Conservation (phyloP, 1,140 invertebrate genomes). For the Hyles vespertilio region DNA sequence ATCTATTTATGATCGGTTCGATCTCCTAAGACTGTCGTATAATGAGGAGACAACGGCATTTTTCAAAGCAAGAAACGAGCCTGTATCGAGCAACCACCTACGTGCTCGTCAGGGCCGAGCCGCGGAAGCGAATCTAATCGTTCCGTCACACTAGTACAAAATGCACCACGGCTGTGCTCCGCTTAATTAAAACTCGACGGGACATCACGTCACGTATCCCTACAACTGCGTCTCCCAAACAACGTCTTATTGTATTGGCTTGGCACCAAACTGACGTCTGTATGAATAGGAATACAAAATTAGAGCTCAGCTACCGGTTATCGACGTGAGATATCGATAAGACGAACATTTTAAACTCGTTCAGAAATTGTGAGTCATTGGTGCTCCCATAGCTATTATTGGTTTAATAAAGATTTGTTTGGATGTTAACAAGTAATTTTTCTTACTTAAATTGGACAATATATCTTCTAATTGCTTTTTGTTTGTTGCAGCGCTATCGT, state of each 20-base stretch:
- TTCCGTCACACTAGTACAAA: conserved; percentile 62
- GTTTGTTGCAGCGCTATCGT: conserved; percentile 86
- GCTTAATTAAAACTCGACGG: conserved; percentile 70
- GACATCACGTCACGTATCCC: conserved; percentile 54
- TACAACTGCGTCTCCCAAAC: conserved; percentile 40
- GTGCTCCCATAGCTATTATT: background rate
- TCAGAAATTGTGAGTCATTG: background rate
- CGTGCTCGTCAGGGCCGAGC: conserved; percentile 41
- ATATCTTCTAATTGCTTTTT: conserved; percentile 18
- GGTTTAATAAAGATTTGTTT: background rate
- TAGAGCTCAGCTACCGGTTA: conserved; percentile 37
- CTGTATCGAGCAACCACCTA: conserved; percentile 56
- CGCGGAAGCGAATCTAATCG: conserved; percentile 59
- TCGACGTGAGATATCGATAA: conserved; percentile 38
- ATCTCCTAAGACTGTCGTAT: conserved; percentile 48
- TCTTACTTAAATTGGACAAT: conserved; percentile 9
- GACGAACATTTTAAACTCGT: conserved; percentile 2
- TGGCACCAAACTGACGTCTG: conserved; percentile 20
- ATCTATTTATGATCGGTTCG: conserved; percentile 45
- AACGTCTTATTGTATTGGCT: conserved; percentile 50
- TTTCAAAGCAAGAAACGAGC: conserved; percentile 48
- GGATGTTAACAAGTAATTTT: conserved; percentile 3
- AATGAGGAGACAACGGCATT: conserved; percentile 55
- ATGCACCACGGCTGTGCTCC: conserved; percentile 53
- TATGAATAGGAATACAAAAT: conserved; percentile 42